Evolutionary conservation across 2,113 vertebrate genomes (phyloP).

Genomic region (Pithys albifrons): DNA sequence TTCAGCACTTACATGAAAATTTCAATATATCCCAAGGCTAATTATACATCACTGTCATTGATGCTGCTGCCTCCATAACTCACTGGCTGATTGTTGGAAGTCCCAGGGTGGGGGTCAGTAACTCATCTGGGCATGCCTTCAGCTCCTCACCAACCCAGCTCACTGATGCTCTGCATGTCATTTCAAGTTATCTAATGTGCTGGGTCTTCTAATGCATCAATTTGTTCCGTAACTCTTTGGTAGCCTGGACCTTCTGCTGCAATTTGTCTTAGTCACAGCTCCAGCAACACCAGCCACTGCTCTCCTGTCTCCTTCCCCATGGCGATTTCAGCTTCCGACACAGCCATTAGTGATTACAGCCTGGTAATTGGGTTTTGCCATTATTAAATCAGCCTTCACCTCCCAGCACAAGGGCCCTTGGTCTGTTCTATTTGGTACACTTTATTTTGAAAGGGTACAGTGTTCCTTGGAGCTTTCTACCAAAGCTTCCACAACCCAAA

Average conservation of each 20-base stretch:
- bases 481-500: background rate
- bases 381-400: background rate
- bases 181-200: background rate
- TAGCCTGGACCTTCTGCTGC: background rate
- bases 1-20: background rate
- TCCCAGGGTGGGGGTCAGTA: background rate
- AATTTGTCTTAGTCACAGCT: background rate
- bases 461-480: background rate
- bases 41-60: background rate
- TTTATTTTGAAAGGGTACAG: background rate
- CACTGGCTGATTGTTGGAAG: background rate
- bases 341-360: background rate
- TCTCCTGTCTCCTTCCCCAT: background rate
- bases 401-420: accelerated
- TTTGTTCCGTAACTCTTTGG: background rate
- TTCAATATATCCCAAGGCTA: background rate
- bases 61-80: background rate
- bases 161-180: background rate
- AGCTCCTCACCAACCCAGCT: background rate
- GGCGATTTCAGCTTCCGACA: background rate
- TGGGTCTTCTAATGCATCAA: background rate
- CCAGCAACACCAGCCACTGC: background rate
- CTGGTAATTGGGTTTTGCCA: background rate
- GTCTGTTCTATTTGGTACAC: background rate
- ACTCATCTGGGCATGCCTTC: background rate